These are phyloP conservation scores for Fulmarus glacialis DNA, from an alignment of 2,113 vertebrate genomes.

Conservation along the genomic window DNA sequence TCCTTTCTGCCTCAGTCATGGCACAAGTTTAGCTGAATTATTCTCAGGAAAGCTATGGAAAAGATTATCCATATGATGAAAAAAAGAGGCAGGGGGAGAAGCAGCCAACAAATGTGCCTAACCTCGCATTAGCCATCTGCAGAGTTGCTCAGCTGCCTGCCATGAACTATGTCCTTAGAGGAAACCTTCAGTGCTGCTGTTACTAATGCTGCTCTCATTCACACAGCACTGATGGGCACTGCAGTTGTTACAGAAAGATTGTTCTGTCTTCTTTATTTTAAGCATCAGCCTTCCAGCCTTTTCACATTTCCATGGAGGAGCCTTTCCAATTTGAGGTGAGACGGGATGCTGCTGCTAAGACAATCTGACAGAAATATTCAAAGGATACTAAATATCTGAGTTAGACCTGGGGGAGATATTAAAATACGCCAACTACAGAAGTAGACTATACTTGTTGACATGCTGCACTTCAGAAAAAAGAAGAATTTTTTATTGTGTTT, in stretches of 20 bases:
- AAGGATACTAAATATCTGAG: slow-evolving; percentile 5
- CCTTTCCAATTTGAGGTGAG: neutral
- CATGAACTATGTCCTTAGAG: neutral
- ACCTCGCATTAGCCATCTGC: neutral
- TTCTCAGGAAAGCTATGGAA: neutral
- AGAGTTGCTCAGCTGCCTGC: neutral
- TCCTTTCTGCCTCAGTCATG: neutral
- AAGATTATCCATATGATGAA: neutral
- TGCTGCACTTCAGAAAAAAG: neutral
- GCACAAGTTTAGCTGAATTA: slow-evolving; percentile 6
- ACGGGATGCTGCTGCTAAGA: neutral
- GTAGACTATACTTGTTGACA: neutral
- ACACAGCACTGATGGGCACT: neutral
- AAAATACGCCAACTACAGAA: neutral
- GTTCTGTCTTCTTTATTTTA: slow-evolving; percentile 20
- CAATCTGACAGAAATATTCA: neutral
- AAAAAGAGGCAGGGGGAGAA: fast-evolving
- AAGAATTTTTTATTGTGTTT: neutral
- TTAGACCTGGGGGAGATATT: neutral
- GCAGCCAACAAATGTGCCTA: neutral
- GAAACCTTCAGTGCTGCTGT: neutral
- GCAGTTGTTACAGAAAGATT: slow-evolving; percentile 15
- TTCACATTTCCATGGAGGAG: neutral
- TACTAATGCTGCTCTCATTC: neutral
- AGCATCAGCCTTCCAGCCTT: neutral